Evolutionary conservation across 2,888 invertebrate species (phyloP).

Genomic region (Spilarctia lutea): DNA sequence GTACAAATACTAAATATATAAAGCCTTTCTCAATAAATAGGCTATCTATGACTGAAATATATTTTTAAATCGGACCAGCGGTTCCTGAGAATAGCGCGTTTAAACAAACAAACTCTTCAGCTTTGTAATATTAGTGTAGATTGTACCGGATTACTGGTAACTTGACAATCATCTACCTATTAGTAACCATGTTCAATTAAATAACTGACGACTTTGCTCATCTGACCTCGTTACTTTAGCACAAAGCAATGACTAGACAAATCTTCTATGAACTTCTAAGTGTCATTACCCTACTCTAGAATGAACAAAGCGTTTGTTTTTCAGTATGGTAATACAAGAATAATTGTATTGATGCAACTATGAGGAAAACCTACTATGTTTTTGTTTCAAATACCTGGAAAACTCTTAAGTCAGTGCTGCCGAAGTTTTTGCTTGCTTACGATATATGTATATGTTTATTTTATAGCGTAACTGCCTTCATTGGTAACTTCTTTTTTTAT

Average conservation of each 20-base stretch:
- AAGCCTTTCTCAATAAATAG: no score
- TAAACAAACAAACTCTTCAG: no score
- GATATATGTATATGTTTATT: no score
- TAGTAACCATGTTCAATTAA: slow-evolving; percentile 16
- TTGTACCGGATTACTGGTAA: background rate
- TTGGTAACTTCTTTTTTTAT: no score
- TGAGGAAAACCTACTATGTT: background rate
- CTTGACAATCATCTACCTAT: background rate
- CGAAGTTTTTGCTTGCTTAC: background rate
- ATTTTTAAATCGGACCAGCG: no score
- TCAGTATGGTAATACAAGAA: background rate
- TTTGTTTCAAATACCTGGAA: background rate
- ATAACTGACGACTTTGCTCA: slow-evolving; percentile 16
- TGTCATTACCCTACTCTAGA: slow-evolving; percentile 23
- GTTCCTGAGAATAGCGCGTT: no score
- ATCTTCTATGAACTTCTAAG: slow-evolving; percentile 21
- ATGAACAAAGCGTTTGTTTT: background rate
- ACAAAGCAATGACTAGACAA: slow-evolving; percentile 24
- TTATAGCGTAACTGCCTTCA: no score
- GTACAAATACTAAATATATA: no score
- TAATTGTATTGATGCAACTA: background rate
- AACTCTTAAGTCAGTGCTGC: background rate
- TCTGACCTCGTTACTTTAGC: slow-evolving; percentile 23
- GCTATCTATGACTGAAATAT: no score
- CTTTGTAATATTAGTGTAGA: no score